Conservation (phyloP, 2,113 vertebrate species). For the Tragelaphus imberbis region DNA sequence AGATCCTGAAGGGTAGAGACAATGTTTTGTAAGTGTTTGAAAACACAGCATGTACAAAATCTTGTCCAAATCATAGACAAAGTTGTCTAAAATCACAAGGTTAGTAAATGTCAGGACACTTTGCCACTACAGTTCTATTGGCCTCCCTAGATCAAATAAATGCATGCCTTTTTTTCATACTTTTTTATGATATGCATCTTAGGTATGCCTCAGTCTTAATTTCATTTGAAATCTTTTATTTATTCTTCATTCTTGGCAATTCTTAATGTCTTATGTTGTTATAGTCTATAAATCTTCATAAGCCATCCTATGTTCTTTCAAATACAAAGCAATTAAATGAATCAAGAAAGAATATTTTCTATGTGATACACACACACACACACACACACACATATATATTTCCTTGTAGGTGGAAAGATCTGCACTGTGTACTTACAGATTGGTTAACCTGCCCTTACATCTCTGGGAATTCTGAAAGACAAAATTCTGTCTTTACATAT, state of each 20-base stretch:
- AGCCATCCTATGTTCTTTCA: not conserved
- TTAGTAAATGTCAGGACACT: not conserved
- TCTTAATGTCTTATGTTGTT: not conserved
- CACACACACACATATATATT: not conserved
- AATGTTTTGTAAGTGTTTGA: not conserved
- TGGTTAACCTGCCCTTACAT: not conserved
- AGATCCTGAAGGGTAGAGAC: not conserved
- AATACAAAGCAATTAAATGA: slow-evolving; percentile 10
- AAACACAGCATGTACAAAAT: slow-evolving; percentile 3
- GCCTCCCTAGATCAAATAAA: not conserved
- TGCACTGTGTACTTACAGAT: not conserved
- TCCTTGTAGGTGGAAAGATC: not conserved
- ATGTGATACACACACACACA: not conserved
- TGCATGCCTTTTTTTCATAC: not conserved
- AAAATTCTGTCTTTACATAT: not conserved
- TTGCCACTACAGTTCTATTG: not conserved
- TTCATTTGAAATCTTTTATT: slow-evolving; percentile 1
- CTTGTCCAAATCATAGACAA: not conserved
- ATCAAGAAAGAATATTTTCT: slow-evolving; percentile 8
- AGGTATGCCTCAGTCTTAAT: not conserved
- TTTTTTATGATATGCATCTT: not conserved
- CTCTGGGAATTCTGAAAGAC: not conserved
- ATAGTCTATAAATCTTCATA: slow-evolving; percentile 1
- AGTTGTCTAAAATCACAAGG: not conserved
- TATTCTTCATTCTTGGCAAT: not conserved